Conservation (phyloP, 2,797 vertebrate genomes). For the Clarias laeviceps region DNA sequence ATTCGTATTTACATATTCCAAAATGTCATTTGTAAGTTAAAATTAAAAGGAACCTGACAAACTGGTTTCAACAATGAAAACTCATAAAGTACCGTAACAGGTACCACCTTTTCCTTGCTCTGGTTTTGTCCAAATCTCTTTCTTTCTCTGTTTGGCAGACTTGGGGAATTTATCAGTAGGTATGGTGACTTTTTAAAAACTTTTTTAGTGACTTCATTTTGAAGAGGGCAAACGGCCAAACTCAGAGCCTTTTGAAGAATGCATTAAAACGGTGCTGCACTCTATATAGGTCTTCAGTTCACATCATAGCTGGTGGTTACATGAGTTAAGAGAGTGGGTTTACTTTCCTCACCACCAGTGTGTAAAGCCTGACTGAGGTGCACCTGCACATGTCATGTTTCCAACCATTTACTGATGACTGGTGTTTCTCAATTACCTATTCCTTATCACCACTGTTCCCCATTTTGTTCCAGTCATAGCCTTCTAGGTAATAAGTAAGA, state of each 20-base stretch:
- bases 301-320: background rate
- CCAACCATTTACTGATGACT: background rate
- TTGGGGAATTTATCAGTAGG: background rate
- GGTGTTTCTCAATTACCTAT: background rate
- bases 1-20: background rate
- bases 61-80: background rate
- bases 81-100: background rate
- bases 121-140: background rate
- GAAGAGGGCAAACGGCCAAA: background rate
- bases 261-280: background rate
- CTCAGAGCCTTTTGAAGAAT: background rate
- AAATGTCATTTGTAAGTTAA: background rate
- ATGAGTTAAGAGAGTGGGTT: background rate
- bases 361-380: background rate
- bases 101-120: background rate
- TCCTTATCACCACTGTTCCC: background rate
- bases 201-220: background rate
- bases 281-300: background rate
- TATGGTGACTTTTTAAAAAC: background rate
- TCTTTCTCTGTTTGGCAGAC: background rate
- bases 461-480: background rate
- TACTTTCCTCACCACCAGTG: background rate
- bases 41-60: background rate
- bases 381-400: background rate
- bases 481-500: background rate